Base-by-base conservation (phyloP, 2,888 invertebrate genomes). In the Diadegma fenestrale region DNA sequence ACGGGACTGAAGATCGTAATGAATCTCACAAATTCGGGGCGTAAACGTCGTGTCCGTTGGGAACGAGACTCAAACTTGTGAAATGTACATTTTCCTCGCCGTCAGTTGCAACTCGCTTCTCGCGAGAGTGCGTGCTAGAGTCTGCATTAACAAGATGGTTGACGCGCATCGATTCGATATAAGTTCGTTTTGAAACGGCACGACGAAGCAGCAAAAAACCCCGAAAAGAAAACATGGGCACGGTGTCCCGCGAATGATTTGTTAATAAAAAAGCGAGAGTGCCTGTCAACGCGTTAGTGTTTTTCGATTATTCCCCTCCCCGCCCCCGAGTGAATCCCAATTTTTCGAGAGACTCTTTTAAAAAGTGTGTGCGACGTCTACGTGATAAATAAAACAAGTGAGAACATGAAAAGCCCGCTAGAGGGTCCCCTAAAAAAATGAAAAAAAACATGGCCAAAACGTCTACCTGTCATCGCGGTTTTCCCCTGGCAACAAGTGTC, bases 401-500 rank as follows among this genome's bases (percentile, higher is more conserved):
- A 66, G 61, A 76, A 72, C 51, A 45, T 45, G 41, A 30, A 64
- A 63, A 71, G 63, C 58, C 48, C 64, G 41, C 73, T 45, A 85
- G 77, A 58, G 66, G 71, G 19, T 48, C 51, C 63, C 75, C 51
- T 51, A 80, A 75, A 69, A 61, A 64, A 82, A 85, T 80, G 80
- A 72, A 76, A 63, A 66, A 63, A 69, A 83, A 87, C 81, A 84
- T 86, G 83, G 86, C 85, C 72, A 66, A 66, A 82, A 71, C 86
- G 80, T n/a, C n/a, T 86, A 90, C 88, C 92, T 92, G 91, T 91
- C 92, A 92, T 90, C 89, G 89, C 88, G 89, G 89, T 90, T 89
- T 91, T 90, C 90, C 90, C 91, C 88, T 90, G 88, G 90, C 90
- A 91, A 89, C 90, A 90, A 90, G 88, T 90, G 89, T 89, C 89